Base-by-base conservation (phyloP, 1,140 invertebrate genomes). In the Formica selysi region DNA sequence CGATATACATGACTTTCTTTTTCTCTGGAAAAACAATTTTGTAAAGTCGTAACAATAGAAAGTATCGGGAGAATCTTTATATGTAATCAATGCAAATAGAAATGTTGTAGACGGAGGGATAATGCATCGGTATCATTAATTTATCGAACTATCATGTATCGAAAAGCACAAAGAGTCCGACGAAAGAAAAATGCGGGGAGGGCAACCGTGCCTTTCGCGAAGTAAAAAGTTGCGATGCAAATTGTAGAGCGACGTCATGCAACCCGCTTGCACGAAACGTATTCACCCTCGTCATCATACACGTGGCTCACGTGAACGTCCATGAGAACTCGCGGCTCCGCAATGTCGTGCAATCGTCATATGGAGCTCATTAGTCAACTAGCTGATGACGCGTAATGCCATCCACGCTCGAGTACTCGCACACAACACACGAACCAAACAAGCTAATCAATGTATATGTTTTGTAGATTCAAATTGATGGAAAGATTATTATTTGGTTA, bases 351-450 rank as follows among this genome's bases (percentile, higher is more conserved):
- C 83, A 84, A 89, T 88, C 80, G 89, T 91, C 90, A 90, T 86
- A 91, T 91, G 91, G 86, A 76, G 84, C 87, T 90, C 91, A 90
- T 91, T 91, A 91, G 89, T 91, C 91, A 91, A 87, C 67, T 70
- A 85, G 29, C 41, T 79, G 51, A 67, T 84, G 68, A 84, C 61
- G 71, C 71, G 71, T 61, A 61, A 76, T 84, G 62, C 71, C 57
- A 51, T 73, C 32, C 54, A 76, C 57, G 68, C 57, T 62, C 19
- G 80, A 74, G 70, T 83, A 44, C 57, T 74, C 16, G 36, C 3
- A 8, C 3, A n/a, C 57, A 5, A 38, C 22, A n/a, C 29, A 54
- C 32, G 76, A 36, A 67, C 13, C 11, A 29, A 38, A 54, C 5
- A 36, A 13, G 8, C n/a, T 67, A 38, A n/a, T 80, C 32, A 48